A percentile compares a stretch with the other conserved stretches of the same genome.
These are phyloP conservation scores for Nilaparvata lugens DNA, from an alignment of 1,140 invertebrate species.

Conservation along the genomic window DNA sequence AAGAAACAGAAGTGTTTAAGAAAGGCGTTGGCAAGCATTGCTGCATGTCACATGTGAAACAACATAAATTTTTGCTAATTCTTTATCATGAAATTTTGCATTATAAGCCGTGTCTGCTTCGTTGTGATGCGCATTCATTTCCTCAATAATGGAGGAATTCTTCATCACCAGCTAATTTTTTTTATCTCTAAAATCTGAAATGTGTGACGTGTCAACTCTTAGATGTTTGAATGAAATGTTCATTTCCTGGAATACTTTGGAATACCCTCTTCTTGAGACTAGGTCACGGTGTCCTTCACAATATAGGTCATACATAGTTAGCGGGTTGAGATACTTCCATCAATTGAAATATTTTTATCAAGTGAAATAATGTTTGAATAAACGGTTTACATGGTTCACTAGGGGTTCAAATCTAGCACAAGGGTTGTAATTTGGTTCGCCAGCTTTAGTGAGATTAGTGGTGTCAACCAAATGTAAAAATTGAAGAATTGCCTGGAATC, in stretches of 20 bases:
- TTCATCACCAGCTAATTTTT: background rate
- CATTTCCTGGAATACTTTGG: background rate
- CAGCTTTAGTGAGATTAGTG: background rate
- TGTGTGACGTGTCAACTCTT: background rate
- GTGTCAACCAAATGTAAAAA: constrained; percentile 17
- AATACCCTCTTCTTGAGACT: background rate
- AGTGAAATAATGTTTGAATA: constrained; percentile 9
- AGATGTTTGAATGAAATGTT: constrained; percentile 1
- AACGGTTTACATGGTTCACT: constrained; percentile 8
- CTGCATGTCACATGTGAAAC: constrained; percentile 14
- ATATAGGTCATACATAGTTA: background rate
- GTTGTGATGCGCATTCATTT: background rate
- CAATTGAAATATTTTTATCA: constrained; percentile 12
- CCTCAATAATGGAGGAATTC: background rate
- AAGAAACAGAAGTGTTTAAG: constrained; percentile 7
- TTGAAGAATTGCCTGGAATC: constrained; percentile 11
- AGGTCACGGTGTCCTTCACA: background rate
- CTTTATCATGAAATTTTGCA: background rate
- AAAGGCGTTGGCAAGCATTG: constrained; percentile 15
- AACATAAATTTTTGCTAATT: background rate
- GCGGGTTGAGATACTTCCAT: constrained; percentile 13
- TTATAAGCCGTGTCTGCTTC: background rate
- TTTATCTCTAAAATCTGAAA: background rate
- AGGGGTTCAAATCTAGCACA: constrained; percentile 12
- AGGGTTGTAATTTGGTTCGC: constrained; percentile 8